Evolutionary conservation across 2,888 invertebrate genomes (phyloP), one percentile per base, ranked within the genome.

Genomic region (Catocala fraxini): DNA sequence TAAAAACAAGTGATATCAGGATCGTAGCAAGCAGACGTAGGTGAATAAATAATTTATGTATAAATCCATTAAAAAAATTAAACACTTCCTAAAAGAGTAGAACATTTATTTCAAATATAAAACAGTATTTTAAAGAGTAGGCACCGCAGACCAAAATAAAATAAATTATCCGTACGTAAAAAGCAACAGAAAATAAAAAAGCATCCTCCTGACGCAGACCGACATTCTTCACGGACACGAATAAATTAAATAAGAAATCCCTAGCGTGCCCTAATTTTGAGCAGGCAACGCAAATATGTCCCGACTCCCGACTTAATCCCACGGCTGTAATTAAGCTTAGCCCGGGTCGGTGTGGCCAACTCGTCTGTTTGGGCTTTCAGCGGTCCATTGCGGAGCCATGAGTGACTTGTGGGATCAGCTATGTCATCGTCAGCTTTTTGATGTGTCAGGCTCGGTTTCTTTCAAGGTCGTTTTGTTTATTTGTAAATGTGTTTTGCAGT

Each of bases 171-270:
- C 45, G 45, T 46, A 46, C 13, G 13, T 48, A 65, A 62, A 55
- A 53, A 42, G 42, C 58, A 54, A 60, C 57, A 61, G 41, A 58
- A 63, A 63, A 62, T 55, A 56, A 66, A 63, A 66, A 42, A 41
- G 55, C 54, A 56, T 65, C 51, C 68, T 68, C 66, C 60, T 65
- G 68, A 68, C 65, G 48, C 59, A 52, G 51, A 52, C 70, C 68
- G 56, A 73, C 75, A 78, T 82, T 80, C 76, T 74, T 82, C 80
- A 79, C 71, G 70, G 72, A 70, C 71, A 70, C 77, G 84, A 85
- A 86, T 86, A 85, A 86, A 85, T 86, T 86, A 84, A 84, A 82
- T 82, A 81, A 81, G 82, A 81, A 79, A 77, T 77, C 84, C 81
- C 80, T 63, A 73, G 71, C 70, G 79, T 73, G 79, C 73, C 80